Evolutionary conservation across 2,797 vertebrate genomes (phyloP), one percentile per base, ranked within the genome.

Genomic region (Xerus rutilus): DNA sequence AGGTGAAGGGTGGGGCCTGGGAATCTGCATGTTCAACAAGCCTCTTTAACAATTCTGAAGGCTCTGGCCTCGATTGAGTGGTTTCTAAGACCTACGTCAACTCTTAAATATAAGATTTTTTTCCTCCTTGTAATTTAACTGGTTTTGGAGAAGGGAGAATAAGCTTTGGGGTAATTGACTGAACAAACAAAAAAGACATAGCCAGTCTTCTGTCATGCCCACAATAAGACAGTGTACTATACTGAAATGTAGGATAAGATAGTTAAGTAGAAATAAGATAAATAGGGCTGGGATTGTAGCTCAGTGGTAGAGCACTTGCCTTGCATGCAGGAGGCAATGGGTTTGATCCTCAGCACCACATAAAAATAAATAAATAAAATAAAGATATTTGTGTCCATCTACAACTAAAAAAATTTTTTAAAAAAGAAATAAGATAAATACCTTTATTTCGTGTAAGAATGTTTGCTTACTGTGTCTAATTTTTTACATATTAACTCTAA

Each of bases 401-500:
- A 39, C 39, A 39, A 39, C 39, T 39, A 39, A 39, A 39, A 39
- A 39, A 39, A 39, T 39, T 39, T 39, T 39, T 39, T 39, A 39
- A 2, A 39, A 39, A 39, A 95, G n/a, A 84, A 95, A 64, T 83
- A 87, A 87, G 76, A 43, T 69, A 81, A 89, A 84, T 89, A 54
- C 9, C 18, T 9, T 82, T 86, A 85, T 84, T 94, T 93, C 7
- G 30, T 35, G 77, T 79, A 54, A 49, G 21, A 88, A 18, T 52
- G 11, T 87, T 82, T 84, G 70, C 20, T 91, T 81, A 74, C 74
- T 49, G 18, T 89, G 65, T 87, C 77, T 49, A 30, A 72, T 88
- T 88, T 64, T 91, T 87, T 65, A 78, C 83, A 79, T 15, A 92
- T 67, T 88, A 82, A 77, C 74, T 89, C 47, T 76, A 45, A 91